Evolutionary conservation across 2,113 vertebrate genomes (phyloP).

Genomic region (Gymnarchus niloticus): DNA sequence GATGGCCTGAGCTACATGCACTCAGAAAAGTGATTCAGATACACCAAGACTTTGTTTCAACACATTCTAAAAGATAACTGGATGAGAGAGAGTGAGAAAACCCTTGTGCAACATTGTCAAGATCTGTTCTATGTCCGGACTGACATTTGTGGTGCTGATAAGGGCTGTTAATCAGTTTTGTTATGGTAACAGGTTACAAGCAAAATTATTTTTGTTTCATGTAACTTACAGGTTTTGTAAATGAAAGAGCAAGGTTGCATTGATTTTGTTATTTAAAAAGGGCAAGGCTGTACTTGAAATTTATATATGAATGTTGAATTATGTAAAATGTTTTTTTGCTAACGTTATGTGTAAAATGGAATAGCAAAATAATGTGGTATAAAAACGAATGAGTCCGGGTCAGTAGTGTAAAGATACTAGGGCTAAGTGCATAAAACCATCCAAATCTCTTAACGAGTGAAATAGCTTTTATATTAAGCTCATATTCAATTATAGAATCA

Average conservation of each 20-base stretch:
- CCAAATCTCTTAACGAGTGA: neutral
- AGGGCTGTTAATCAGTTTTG: neutral
- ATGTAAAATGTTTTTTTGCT: neutral
- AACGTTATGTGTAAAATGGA: neutral
- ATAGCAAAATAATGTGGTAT: neutral
- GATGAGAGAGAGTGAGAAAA: neutral
- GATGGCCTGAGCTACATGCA: neutral
- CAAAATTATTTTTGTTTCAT: neutral
- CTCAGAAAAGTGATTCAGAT: neutral
- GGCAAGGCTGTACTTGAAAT: neutral
- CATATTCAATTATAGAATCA: neutral
- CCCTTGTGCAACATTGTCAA: neutral
- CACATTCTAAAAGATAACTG: neutral
- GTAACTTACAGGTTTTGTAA: neutral
- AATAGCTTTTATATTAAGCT: neutral
- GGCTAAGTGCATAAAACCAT: neutral
- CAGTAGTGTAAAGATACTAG: neutral
- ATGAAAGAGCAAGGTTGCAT: neutral
- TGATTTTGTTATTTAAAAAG: no score
- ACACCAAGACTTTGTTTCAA: neutral
- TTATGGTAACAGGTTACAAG: slow-evolving; percentile 2
- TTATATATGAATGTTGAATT: neutral
- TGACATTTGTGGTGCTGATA: slow-evolving; percentile 3
- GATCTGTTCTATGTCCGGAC: neutral
- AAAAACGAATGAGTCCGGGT: neutral